Percentiles rank a stretch among this genome's conserved stretches.
These are phyloP conservation scores for Gasteruption jaculator DNA, from an alignment of 2,888 invertebrate genomes.

Conservation along the genomic window DNA sequence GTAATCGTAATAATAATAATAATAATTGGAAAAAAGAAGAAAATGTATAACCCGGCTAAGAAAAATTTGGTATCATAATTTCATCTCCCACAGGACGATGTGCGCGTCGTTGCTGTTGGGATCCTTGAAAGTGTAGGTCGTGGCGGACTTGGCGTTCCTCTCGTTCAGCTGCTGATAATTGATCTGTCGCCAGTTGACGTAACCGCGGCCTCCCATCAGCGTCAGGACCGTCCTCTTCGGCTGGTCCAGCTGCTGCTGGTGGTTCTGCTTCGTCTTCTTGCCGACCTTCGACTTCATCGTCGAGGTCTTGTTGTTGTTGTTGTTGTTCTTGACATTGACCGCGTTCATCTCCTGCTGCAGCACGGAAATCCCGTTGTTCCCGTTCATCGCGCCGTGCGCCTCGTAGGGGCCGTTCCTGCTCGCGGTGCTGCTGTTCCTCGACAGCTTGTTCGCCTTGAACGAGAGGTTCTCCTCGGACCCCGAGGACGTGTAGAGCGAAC, in stretches of 20 bases:
- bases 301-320: slow-evolving; percentile 22
- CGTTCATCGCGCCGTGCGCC: slow-evolving; percentile 28
- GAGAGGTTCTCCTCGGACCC: slow-evolving; percentile 84
- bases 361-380: slow-evolving; percentile 40
- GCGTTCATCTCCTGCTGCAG: slow-evolving; percentile 38
- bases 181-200: slow-evolving; percentile 79
- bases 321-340: slow-evolving; percentile 28
- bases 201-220: slow-evolving; percentile 83
- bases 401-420: slow-evolving; percentile 60
- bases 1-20: no score
- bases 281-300: slow-evolving; percentile 38
- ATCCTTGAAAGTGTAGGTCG: slow-evolving; percentile 53
- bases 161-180: slow-evolving; percentile 54
- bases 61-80: slow-evolving; percentile 58
- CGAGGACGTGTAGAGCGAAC: slow-evolving; percentile 76
- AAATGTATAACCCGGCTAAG: slow-evolving; percentile 5
- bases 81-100: slow-evolving; percentile 87
- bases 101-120: slow-evolving; percentile 83
- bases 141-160: slow-evolving; percentile 38
- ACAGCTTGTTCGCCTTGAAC: slow-evolving; percentile 61
- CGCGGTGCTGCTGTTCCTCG: slow-evolving; percentile 72
- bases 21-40: no score
- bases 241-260: slow-evolving; percentile 53
- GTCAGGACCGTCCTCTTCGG: slow-evolving; percentile 74
- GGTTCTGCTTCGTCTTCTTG: slow-evolving; percentile 39